Conservation (phyloP, 2,888 invertebrate species). For the Mellilla xanthometata region DNA sequence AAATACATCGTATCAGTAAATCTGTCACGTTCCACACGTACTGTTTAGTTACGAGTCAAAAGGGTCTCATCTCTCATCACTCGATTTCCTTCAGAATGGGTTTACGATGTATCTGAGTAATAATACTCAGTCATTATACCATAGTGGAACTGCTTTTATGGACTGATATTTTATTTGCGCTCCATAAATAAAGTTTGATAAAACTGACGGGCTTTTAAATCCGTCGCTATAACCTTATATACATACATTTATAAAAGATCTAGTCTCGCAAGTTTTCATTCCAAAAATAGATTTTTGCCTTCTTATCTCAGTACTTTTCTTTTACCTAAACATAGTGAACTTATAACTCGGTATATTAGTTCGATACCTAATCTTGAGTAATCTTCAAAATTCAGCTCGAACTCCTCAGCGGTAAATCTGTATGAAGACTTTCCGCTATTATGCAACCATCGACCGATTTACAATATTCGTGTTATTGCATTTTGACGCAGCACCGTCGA, state of each 20-base stretch:
- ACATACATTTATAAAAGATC: slow-evolving; percentile 1
- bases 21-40: slow-evolving; percentile 51
- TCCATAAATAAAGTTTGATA: slow-evolving; percentile 30
- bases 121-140: slow-evolving; percentile 55
- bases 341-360: too few species aligned
- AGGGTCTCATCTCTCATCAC: slow-evolving; percentile 59
- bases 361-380: neutral
- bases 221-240: neutral
- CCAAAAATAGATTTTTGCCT: neutral
- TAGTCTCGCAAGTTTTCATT: neutral
- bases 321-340: too few species aligned
- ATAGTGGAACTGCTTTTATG: slow-evolving; percentile 27
- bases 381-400: neutral
- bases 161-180: slow-evolving; percentile 25
- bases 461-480: slow-evolving; percentile 64
- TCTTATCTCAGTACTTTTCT: neutral
- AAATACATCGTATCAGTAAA: slow-evolving; percentile 3
- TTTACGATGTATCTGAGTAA: slow-evolving; percentile 51
- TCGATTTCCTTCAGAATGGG: slow-evolving; percentile 56
- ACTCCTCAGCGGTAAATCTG: slow-evolving; percentile 3
- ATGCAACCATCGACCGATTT: slow-evolving; percentile 35
- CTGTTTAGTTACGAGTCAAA: slow-evolving; percentile 49
- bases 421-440: slow-evolving; percentile 9
- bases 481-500: slow-evolving; percentile 61
- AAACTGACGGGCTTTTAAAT: slow-evolving; percentile 8